Evolutionary conservation across 37 sponge, comb jelly and placozoan genomes (phyloP).

Genomic region (Amphimedon queenslandica): DNA sequence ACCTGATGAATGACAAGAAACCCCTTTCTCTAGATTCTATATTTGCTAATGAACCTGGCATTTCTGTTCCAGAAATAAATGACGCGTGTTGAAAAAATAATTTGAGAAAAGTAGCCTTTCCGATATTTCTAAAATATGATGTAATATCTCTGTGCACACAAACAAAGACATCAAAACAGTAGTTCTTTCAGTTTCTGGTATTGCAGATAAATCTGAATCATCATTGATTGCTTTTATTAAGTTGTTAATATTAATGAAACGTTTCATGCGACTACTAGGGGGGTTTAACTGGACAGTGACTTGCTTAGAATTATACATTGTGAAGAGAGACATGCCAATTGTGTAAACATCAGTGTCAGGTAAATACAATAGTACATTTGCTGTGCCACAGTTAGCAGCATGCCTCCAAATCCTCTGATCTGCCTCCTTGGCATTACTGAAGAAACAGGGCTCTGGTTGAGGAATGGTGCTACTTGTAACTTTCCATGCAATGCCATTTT

Average conservation of each 20-base stretch:
- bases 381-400: neutral
- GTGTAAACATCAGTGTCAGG: slow-evolving; percentile 42
- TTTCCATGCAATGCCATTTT: slow-evolving; percentile 10
- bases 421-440: slow-evolving; percentile 11
- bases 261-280: neutral
- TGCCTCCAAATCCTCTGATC: slow-evolving; percentile 28
- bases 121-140: slow-evolving; percentile 6
- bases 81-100: neutral
- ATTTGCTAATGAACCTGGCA: neutral
- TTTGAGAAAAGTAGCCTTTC: slow-evolving; percentile 15
- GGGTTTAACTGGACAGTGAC: neutral
- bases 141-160: slow-evolving; percentile 4
- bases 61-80: neutral
- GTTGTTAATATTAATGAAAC: neutral
- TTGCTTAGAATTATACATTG: neutral
- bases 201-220: slow-evolving; percentile 21
- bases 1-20: neutral
- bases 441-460: neutral
- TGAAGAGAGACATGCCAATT: slow-evolving; percentile 20
- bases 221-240: neutral
- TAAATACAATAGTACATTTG: slow-evolving; percentile 7
- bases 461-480: neutral
- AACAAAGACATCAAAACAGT: neutral
- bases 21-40: neutral
- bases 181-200: no score